Evolutionary conservation across 2,888 invertebrate genomes (phyloP).

Genomic region (Deilephila porcellus): DNA sequence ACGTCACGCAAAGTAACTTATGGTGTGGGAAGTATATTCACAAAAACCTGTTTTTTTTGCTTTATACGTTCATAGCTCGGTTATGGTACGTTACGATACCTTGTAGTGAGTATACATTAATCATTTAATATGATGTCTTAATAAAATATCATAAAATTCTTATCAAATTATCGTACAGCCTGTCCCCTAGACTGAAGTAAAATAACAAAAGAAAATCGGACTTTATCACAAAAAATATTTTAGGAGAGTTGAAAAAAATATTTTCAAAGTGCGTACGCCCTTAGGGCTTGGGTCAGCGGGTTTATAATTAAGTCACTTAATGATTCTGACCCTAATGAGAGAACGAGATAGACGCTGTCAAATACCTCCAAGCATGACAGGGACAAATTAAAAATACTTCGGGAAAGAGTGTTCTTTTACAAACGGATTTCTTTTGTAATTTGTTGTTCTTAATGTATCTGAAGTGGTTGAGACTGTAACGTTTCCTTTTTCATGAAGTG

Average conservation of each 20-base stretch:
- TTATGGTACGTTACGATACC: no score
- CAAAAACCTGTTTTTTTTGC: no score
- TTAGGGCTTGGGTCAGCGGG: constrained; percentile 37
- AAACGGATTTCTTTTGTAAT: constrained; percentile 27
- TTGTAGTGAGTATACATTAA: no score
- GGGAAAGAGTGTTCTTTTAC: constrained; percentile 1
- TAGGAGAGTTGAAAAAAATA: constrained; percentile 4
- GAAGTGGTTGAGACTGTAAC: constrained; percentile 14
- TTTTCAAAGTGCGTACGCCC: constrained; percentile 13
- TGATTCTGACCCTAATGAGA: constrained; percentile 32
- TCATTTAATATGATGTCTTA: no score
- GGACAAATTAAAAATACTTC: constrained; percentile 4
- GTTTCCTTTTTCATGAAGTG: not conserved
- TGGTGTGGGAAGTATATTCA: no score
- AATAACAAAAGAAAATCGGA: not conserved
- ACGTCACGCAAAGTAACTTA: no score
- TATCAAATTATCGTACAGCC: no score
- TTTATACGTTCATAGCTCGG: no score
- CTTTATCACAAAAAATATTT: not conserved
- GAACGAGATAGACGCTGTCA: constrained; percentile 19
- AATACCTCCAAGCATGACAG: not conserved
- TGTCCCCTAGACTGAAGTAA: not conserved
- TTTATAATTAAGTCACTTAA: constrained; percentile 48
- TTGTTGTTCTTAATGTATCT: constrained; percentile 23
- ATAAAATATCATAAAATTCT: no score